A percentile compares a stretch with the other conserved stretches of the same genome.
phyloP scores from a whole-genome alignment of 1,140 invertebrate species.

The Whitmania pigra region DNA sequence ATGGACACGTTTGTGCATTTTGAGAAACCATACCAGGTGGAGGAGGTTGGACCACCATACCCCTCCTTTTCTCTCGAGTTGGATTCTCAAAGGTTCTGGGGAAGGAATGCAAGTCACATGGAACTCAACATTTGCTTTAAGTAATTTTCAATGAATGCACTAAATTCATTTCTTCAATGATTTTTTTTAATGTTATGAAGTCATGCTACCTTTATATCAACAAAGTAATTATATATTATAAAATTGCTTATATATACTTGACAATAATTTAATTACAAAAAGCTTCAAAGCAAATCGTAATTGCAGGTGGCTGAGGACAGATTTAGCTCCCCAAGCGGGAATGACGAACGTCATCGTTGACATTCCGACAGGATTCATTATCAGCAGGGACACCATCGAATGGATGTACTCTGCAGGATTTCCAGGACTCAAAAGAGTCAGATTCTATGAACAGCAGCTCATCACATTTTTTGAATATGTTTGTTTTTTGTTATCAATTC shows the following conservation, averaged over 20 bases:
- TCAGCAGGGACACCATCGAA: constrained; percentile 35
- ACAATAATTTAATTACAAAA: neutral
- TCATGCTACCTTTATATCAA: neutral
- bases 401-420: constrained; percentile 15
- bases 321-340: constrained; percentile 41
- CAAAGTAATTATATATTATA: too few species aligned
- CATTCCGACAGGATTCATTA: constrained; percentile 77
- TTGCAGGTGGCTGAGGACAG: constrained; percentile 17
- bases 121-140: constrained; percentile 17
- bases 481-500: neutral
- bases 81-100: constrained; percentile 19
- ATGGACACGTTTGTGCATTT: constrained; percentile 17
- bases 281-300: neutral
- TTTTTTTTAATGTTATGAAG: neutral
- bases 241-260: too few species aligned
- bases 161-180: neutral
- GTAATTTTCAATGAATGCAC: neutral
- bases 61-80: constrained; percentile 10
- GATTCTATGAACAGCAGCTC: constrained; percentile 20
- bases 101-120: constrained; percentile 18
- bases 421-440: constrained; percentile 18
- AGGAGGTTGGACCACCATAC: constrained; percentile 8
- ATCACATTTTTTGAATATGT: constrained; percentile 20
- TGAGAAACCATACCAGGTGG: constrained; percentile 20
- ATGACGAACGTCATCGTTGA: constrained; percentile 74